phyloP scores from a whole-genome alignment of 2,797 vertebrate genomes.

The Gila robusta region DNA sequence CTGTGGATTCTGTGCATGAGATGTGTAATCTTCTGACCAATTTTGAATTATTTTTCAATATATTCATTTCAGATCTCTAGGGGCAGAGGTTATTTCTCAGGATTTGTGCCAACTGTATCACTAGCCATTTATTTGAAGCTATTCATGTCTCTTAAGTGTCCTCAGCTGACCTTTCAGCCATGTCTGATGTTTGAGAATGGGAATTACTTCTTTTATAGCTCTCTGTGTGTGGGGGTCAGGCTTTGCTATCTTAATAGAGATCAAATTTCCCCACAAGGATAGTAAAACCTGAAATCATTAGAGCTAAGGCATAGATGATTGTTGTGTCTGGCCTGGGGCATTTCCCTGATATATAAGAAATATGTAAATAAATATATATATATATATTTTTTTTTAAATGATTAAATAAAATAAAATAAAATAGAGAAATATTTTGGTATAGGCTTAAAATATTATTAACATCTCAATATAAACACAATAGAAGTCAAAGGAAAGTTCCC shows the following conservation, averaged over 20 bases:
- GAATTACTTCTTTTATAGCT: conserved; percentile 17
- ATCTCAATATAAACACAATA: no score
- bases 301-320: neutral
- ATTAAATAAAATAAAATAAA: no score
- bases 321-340: neutral
- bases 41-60: neutral
- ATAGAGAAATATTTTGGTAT: neutral
- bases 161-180: conserved; percentile 4
- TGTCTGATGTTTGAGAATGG: neutral
- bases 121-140: conserved; percentile 3
- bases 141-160: conserved; percentile 2
- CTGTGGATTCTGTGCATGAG: neutral
- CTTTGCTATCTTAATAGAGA: conserved; percentile 21
- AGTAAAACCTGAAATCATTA: conserved; percentile 1
- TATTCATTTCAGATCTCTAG: conserved; percentile 29
- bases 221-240: conserved; percentile 5
- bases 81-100: conserved; percentile 27
- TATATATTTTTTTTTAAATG: no score
- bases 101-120: conserved; percentile 11
- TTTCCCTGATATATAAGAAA: neutral
- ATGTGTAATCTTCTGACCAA: neutral
- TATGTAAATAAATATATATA: no score
- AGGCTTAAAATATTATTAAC: neutral
- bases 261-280: conserved; percentile 9
- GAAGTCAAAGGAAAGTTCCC: neutral